These are phyloP conservation scores for Mustelus asterias DNA, from an alignment of 2,113 vertebrate genomes.

Conservation along the genomic window DNA sequence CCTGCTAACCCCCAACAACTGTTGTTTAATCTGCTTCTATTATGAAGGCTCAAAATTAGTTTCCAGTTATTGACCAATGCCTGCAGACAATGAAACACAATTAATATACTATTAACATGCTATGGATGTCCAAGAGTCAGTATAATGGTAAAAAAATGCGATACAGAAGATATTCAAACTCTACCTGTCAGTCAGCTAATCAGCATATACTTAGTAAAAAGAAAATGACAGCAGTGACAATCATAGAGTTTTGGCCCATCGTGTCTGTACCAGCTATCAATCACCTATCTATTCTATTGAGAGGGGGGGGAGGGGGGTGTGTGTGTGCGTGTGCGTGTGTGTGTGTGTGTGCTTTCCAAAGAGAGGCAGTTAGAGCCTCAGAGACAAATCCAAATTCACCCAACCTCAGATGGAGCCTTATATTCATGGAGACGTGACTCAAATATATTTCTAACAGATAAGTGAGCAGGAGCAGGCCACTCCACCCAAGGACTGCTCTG, in stretches of 20 bases:
- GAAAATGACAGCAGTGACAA: background rate
- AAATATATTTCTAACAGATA: background rate
- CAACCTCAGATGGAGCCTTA: background rate
- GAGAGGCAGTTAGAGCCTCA: background rate
- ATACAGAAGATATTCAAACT: background rate
- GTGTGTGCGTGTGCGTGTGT: too few species aligned
- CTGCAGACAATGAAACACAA: too few species aligned
- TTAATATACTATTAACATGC: too few species aligned
- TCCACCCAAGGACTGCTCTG: background rate
- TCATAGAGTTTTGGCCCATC: background rate
- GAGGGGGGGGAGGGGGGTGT: too few species aligned
- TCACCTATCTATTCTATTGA: too few species aligned
- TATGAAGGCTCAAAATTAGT: too few species aligned
- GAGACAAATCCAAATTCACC: background rate
- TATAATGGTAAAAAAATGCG: background rate
- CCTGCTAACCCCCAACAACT: too few species aligned
- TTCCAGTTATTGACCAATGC: too few species aligned
- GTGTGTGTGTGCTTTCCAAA: too few species aligned
- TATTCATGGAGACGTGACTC: background rate
- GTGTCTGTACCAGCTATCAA: too few species aligned
- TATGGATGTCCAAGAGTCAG: background rate
- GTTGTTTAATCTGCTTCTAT: too few species aligned
- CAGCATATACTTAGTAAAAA: background rate
- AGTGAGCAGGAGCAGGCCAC: too few species aligned
- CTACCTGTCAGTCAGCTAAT: background rate